phyloP scores from a whole-genome alignment of 2,888 invertebrate genomes.

The Drosophila macrospina region DNA sequence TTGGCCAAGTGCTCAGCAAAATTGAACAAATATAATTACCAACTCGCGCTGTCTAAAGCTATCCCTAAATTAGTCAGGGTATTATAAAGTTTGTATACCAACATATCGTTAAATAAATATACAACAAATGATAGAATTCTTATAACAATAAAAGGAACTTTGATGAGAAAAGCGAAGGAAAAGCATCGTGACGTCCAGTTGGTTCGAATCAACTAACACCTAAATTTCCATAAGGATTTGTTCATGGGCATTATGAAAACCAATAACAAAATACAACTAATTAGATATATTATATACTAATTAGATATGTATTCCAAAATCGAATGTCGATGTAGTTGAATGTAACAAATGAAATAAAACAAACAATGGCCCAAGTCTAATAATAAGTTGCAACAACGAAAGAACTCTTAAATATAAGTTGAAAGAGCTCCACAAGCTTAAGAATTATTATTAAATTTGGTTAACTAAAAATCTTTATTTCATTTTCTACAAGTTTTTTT shows the following conservation, averaged over 20 bases:
- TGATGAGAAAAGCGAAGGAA: conserved; percentile 23
- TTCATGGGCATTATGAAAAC: conserved; percentile 38
- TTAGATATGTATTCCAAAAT: conserved; percentile 63
- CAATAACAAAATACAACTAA: conserved; percentile 3
- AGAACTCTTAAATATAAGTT: conserved; percentile 29
- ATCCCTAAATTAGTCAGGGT: conserved; percentile 68
- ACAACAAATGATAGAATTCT: conserved; percentile 57
- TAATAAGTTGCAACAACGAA: conserved; percentile 19
- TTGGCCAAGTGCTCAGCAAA: conserved; percentile 59
- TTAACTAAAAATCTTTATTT: conserved; percentile 7
- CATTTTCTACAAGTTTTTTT: conserved; percentile 19
- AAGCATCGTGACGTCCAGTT: conserved; percentile 45
- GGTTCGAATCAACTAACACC: conserved; percentile 20
- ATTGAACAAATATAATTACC: conserved; percentile 28
- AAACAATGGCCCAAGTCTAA: conserved; percentile 34
- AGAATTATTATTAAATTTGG: conserved; percentile 4
- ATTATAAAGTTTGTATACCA: conserved; percentile 81
- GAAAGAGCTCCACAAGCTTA: conserved; percentile 30
- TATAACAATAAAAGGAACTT: conserved; percentile 40
- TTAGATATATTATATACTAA: conserved; percentile 41
- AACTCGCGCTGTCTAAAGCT: conserved; percentile 57
- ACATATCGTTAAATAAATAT: conserved; percentile 81
- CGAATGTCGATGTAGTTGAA: conserved; percentile 56
- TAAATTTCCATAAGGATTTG: conserved; percentile 31
- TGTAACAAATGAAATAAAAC: conserved; percentile 40